phyloP scores from a whole-genome alignment of 2,797 vertebrate species.

The Cottoperca gobio region DNA sequence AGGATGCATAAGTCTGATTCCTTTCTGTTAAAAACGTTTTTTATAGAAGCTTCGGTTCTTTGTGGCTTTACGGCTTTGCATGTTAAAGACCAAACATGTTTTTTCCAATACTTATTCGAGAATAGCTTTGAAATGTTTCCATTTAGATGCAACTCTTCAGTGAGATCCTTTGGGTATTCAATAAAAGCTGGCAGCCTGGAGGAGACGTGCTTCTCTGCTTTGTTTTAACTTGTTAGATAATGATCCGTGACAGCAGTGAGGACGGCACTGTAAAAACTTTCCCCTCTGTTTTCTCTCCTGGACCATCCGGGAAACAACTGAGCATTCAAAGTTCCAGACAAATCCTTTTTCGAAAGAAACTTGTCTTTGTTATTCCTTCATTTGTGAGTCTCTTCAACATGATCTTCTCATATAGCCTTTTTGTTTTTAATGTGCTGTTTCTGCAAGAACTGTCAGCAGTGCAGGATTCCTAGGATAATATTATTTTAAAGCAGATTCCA shows the following conservation, averaged over 20 bases:
- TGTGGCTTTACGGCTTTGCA: neutral
- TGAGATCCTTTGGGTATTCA: neutral
- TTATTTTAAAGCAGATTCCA: neutral
- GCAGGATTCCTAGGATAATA: conserved; percentile 26
- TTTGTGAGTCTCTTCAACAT: neutral
- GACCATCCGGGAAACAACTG: neutral
- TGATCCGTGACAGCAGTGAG: neutral
- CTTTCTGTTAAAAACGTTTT: no score
- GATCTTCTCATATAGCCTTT: fast-evolving
- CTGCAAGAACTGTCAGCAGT: neutral
- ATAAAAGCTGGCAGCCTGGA: neutral
- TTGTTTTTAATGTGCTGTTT: neutral
- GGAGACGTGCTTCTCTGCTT: conserved; percentile 1
- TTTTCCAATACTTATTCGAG: neutral
- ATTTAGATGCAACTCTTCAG: no score
- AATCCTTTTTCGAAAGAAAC: no score
- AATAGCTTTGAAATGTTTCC: neutral
- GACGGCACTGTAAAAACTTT: conserved; percentile 14
- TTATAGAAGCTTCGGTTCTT: neutral
- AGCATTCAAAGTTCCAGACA: neutral
- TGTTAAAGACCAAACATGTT: neutral
- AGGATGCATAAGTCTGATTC: no score
- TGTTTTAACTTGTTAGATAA: conserved; percentile 60
- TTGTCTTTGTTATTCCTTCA: neutral
- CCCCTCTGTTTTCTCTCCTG: neutral